Evolutionary conservation across 2,797 vertebrate species (phyloP).

Genomic region (Lacerta agilis): DNA sequence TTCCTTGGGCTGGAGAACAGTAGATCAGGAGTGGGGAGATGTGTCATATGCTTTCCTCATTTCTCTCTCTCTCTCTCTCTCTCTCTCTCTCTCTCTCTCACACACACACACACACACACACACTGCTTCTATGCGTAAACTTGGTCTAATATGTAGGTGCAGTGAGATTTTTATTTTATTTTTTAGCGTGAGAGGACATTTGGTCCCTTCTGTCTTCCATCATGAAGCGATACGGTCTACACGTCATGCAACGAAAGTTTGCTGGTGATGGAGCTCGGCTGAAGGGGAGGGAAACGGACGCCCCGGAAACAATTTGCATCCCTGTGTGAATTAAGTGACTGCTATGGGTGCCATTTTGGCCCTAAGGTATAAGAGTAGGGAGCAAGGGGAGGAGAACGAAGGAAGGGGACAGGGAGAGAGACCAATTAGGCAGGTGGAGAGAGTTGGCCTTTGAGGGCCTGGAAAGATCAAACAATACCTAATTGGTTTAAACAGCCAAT

Average conservation of each 20-base stretch:
- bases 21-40: no score
- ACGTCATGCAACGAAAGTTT: neutral
- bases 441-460: neutral
- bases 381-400: neutral
- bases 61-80: no score
- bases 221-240: neutral
- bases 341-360: slow-evolving; percentile 9
- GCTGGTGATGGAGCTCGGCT: neutral
- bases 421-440: neutral
- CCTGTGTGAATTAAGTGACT: neutral
- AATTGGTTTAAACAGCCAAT: neutral
- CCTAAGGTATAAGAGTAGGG: neutral
- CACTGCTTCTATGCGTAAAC: neutral
- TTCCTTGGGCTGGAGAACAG: no score
- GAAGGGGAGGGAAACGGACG: neutral
- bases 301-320: neutral
- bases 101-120: no score
- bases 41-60: no score
- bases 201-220: neutral
- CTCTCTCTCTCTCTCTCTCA: no score
- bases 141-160: no score
- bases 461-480: slow-evolving; percentile 40
- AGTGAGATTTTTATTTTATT: neutral
- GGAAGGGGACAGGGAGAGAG: neutral
- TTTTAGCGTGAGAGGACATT: neutral